Evolutionary conservation across 2,113 vertebrate species (phyloP).

Genomic region (crab-eating macaque (Macaca fascicularis)): DNA sequence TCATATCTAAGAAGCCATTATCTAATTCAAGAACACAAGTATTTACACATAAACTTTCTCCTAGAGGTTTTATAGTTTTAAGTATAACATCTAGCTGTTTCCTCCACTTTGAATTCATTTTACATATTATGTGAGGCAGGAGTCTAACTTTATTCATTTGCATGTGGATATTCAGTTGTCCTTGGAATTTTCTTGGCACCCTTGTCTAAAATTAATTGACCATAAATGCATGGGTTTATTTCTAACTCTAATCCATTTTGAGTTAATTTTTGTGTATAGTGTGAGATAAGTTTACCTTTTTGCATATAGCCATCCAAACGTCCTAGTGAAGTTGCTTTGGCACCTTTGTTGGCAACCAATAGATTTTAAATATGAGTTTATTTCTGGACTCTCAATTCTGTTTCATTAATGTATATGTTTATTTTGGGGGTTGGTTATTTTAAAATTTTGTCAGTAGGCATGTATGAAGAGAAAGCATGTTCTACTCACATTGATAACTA

Average conservation of each 20-base stretch:
- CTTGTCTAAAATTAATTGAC: not conserved
- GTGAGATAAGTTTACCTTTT: not conserved
- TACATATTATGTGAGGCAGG: not conserved
- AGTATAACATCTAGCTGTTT: not conserved
- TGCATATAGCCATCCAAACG: not conserved
- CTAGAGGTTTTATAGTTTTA: not conserved
- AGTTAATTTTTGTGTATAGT: not conserved
- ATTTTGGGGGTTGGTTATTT: not conserved
- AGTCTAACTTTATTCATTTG: not conserved
- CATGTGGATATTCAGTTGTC: not conserved
- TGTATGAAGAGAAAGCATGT: not conserved
- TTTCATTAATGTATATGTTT: not conserved
- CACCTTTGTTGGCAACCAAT: not conserved
- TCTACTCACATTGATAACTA: not conserved
- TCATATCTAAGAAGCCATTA: not conserved
- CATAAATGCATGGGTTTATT: not conserved
- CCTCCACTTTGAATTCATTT: not conserved
- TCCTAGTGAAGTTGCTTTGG: not conserved
- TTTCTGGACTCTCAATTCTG: not conserved
- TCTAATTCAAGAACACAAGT: not conserved
- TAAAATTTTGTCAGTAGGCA: not conserved
- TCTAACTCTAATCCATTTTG: not conserved
- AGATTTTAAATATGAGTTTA: not conserved
- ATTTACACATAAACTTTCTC: not conserved
- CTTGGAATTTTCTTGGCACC: not conserved